A percentile compares a stretch with the other conserved stretches of the same genome.
Conservation (phyloP, 2,888 invertebrate genomes). For the Alloplasta piceator region DNA sequence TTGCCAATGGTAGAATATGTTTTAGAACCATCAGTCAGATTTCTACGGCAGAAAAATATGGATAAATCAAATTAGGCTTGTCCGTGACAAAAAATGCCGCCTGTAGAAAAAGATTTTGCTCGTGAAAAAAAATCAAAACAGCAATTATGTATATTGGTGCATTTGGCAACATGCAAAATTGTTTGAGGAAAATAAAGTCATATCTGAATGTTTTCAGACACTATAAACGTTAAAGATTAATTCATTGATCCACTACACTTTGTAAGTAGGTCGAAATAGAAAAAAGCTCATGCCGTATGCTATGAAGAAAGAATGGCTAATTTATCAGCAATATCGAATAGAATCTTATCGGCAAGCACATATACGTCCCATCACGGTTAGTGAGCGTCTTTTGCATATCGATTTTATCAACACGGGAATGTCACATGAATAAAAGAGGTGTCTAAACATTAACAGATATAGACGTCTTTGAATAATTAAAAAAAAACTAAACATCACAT, state of each 20-base stretch:
- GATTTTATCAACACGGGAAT: slow-evolving; percentile 32
- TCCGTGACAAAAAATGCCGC: not conserved
- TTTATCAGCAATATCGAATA: slow-evolving; percentile 9
- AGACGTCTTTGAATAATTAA: not conserved
- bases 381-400: slow-evolving; percentile 54
- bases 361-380: slow-evolving; percentile 25
- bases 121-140: not conserved
- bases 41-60: not conserved
- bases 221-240: not conserved
- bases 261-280: too few species aligned
- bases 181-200: too few species aligned
- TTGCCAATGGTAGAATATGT: not conserved
- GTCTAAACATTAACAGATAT: not conserved
- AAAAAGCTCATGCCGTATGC: too few species aligned
- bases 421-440: slow-evolving; percentile 30
- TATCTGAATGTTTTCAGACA: not conserved
- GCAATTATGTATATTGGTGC: too few species aligned
- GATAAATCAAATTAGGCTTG: not conserved
- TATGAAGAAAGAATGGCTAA: not conserved
- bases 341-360: slow-evolving; percentile 14
- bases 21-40: not conserved
- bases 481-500: not conserved
- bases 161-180: too few species aligned
- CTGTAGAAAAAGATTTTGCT: not conserved
- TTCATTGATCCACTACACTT: not conserved